phyloP scores from a whole-genome alignment of 2,888 invertebrate species.

The Tenthredo livida region DNA sequence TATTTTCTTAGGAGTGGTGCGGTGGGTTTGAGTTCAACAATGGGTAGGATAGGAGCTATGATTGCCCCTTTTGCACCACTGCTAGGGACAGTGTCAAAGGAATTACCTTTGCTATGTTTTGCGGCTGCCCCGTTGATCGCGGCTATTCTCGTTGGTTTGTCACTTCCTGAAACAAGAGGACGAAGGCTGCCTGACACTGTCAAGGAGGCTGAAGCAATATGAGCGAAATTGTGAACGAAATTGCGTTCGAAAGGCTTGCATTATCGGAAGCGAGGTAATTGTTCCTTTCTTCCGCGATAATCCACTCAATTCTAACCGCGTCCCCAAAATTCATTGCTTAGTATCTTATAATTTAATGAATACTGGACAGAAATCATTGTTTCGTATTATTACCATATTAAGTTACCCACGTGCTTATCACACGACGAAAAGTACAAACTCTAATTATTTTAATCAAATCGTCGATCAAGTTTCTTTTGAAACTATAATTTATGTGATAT shows the following conservation, averaged over 20 bases:
- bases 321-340: neutral
- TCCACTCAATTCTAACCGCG: neutral
- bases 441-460: neutral
- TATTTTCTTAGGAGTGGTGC: conserved; percentile 62
- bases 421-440: neutral
- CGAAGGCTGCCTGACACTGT: conserved; percentile 84
- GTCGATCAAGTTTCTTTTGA: neutral
- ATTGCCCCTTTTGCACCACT: conserved; percentile 83
- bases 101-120: conserved; percentile 39
- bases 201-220: conserved; percentile 81
- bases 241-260: neutral
- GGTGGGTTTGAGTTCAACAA: conserved; percentile 77
- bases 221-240: neutral
- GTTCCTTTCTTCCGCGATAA: neutral
- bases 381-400: neutral
- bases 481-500: neutral
- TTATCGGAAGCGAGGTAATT: neutral
- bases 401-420: neutral
- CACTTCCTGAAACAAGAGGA: conserved; percentile 85
- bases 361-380: neutral
- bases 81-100: conserved; percentile 71
- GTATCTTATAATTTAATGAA: neutral
- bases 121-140: conserved; percentile 75
- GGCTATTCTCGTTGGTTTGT: conserved; percentile 82
- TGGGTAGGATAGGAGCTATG: conserved; percentile 82